Conservation (phyloP, 2,888 invertebrate species). For the Lithosia quadra region DNA sequence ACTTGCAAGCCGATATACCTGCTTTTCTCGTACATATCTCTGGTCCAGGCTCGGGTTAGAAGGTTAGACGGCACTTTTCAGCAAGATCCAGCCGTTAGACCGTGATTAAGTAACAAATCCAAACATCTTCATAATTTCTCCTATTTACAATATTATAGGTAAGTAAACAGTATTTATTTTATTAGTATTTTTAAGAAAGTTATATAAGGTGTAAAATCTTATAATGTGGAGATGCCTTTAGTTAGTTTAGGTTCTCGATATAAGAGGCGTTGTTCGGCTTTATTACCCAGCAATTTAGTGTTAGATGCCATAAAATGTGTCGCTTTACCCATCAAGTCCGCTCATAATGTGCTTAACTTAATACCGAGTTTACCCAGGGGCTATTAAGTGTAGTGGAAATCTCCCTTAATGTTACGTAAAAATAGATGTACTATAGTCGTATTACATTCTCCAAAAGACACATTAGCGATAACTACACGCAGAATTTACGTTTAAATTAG, state of each 20-base stretch:
- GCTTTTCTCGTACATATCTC: no score
- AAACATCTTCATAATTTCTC: no score
- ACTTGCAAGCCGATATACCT: no score
- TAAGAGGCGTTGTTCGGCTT: constrained; percentile 22
- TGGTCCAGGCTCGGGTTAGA: no score
- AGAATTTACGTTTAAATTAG: no score
- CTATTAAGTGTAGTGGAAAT: constrained; percentile 26
- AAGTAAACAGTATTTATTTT: no score
- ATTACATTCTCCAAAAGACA: not conserved
- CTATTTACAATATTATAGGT: no score
- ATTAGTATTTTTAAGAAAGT: no score
- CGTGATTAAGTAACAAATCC: no score
- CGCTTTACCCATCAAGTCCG: constrained; percentile 32
- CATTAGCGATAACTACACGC: no score
- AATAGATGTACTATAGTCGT: constrained; percentile 16
- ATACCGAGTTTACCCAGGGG: constrained; percentile 30
- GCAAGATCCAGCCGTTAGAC: no score
- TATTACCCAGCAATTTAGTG: constrained; percentile 38
- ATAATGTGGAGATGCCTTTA: not conserved
- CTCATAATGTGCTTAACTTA: constrained; percentile 33
- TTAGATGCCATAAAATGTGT: constrained; percentile 35
- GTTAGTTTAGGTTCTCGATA: constrained; percentile 3
- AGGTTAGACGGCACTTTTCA: no score
- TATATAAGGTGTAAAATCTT: not conserved
- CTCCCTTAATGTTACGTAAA: constrained; percentile 17